Percentiles rank a stretch among this genome's conserved stretches.
These are phyloP conservation scores for Ceriagrion tenellum DNA, from an alignment of 2,888 invertebrate species.

Conservation along the genomic window DNA sequence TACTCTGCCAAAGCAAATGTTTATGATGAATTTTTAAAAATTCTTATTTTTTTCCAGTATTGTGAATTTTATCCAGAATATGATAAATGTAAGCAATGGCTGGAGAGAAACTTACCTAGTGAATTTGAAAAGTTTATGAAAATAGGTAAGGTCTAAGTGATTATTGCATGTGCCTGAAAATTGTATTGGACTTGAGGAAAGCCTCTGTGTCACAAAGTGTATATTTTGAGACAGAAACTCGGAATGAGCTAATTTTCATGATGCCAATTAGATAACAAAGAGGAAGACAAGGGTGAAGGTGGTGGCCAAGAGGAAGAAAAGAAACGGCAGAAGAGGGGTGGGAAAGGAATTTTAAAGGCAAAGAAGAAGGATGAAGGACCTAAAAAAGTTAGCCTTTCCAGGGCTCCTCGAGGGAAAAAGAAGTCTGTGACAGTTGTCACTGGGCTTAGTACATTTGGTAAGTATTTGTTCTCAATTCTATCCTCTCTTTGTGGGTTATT, in stretches of 20 bases:
- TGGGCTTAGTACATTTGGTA: conserved; percentile 96
- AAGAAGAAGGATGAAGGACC: conserved; percentile 96
- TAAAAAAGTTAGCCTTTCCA: conserved; percentile 90
- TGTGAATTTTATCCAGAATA: conserved; percentile 99
- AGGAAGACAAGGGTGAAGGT: conserved; percentile 81
- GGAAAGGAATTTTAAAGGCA: conserved; percentile 96
- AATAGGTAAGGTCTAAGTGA: conserved; percentile 80
- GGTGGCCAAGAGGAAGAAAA: conserved; percentile 94
- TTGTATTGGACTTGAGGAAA: conserved; percentile 56
- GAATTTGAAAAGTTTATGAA: conserved; percentile 93
- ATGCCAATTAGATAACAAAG: conserved; percentile 74
- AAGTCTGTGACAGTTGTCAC: conserved; percentile 99
- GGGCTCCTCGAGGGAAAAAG: conserved; percentile 98
- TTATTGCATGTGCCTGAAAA: conserved; percentile 29
- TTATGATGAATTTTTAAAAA: too few species aligned
- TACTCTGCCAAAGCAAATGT: too few species aligned
- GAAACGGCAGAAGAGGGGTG: conserved; percentile 97
- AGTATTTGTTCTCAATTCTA: conserved; percentile 69
- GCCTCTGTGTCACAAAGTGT: neutral
- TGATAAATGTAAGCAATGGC: conserved; percentile 98
- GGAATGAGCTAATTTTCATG: conserved; percentile 39
- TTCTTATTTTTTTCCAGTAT: conserved; percentile 82
- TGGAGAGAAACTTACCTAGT: conserved; percentile 95
- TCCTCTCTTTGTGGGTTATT: too few species aligned
- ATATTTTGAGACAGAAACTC: neutral